Base-by-base conservation (phyloP, 2,113 vertebrate species). In the Dryoscopus gambensis region DNA sequence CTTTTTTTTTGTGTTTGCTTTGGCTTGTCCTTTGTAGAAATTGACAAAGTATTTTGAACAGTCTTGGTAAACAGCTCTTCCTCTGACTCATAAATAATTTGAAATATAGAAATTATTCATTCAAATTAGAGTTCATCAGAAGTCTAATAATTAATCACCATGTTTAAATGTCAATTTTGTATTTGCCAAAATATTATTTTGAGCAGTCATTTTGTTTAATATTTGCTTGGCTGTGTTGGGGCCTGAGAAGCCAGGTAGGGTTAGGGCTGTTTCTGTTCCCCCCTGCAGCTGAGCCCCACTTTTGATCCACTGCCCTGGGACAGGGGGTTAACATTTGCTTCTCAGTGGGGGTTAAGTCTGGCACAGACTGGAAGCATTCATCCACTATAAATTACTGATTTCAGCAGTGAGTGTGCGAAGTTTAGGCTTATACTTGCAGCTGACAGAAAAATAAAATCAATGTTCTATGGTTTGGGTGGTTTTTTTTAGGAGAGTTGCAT, bases 381-480 rank as follows among this genome's bases (percentile, higher is more conserved):
- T 35, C 30, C 59, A 5, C 18, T 20, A 2, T 6, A 42, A 79
- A 44, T n/a, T 35, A 35, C 23, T 68, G 46, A 57, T 73, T 91
- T 73, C 28, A 42, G 39, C 28, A 47, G 17, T 9, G 12, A 65
- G 7, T 25, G 16, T 17, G 77, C 40, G 56, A 89, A 76, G 13
- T 52, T 73, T 59, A 55, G 46, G 11, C 6, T 91, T 68, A 5
- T 13, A 12, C 5, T 82, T 85, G 52, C 24, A 59, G 17, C 8
- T 5, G 12, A 64, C 21, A 80, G 50, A 17, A 83, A 77, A 69
- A 76, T 25, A 69, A 91, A 76, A 65, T 30, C 13, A 42, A 2
- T 30, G 7, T 39, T 64, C 31, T 35, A 1, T 44, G 9, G 9
- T 42, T n/a, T 16, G n/a, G 15, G 0, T 10, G n/a, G 59, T 44